Percentiles rank a stretch among this genome's conserved stretches.
These are phyloP conservation scores for Hoplostethus mediterraneus DNA, from an alignment of 2,797 vertebrate species.

Conservation along the genomic window DNA sequence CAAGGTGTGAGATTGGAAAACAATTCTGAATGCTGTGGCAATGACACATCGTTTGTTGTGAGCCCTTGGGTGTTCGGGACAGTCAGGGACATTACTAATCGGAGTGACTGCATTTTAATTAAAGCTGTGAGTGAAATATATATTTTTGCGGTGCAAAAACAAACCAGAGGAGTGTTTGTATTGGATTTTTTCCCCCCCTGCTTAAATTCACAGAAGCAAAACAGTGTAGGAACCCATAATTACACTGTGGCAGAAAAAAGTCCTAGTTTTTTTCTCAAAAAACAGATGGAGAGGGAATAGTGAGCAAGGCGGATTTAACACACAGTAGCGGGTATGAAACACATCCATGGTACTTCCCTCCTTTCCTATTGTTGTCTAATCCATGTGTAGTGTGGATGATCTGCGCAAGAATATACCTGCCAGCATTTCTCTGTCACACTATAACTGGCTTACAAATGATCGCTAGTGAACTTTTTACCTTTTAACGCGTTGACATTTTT, in stretches of 20 bases:
- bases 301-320: conserved; percentile 59
- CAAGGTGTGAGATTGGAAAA: conserved; percentile 44
- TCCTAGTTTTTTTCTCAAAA: conserved; percentile 69
- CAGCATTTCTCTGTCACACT: conserved; percentile 37
- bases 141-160: conserved; percentile 62
- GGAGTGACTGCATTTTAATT: conserved; percentile 51
- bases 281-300: conserved; percentile 72
- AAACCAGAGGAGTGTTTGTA: conserved; percentile 69
- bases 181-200: conserved; percentile 49
- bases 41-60: conserved; percentile 32
- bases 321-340: conserved; percentile 61
- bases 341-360: conserved; percentile 38
- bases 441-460: conserved; percentile 54
- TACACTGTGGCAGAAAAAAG: conserved; percentile 68
- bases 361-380: conserved; percentile 59
- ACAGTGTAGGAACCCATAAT: conserved; percentile 77
- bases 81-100: conserved; percentile 27
- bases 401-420: conserved; percentile 56
- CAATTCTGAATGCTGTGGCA: conserved; percentile 12
- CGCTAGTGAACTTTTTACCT: conserved; percentile 37
- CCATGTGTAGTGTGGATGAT: conserved; percentile 51
- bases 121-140: conserved; percentile 51
- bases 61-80: conserved; percentile 21
- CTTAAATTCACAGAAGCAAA: conserved; percentile 75
- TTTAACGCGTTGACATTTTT: conserved; percentile 23